These are phyloP conservation scores for Microcebus lehilahytsara DNA, from an alignment of 2,113 vertebrate genomes.

Conservation along the genomic window DNA sequence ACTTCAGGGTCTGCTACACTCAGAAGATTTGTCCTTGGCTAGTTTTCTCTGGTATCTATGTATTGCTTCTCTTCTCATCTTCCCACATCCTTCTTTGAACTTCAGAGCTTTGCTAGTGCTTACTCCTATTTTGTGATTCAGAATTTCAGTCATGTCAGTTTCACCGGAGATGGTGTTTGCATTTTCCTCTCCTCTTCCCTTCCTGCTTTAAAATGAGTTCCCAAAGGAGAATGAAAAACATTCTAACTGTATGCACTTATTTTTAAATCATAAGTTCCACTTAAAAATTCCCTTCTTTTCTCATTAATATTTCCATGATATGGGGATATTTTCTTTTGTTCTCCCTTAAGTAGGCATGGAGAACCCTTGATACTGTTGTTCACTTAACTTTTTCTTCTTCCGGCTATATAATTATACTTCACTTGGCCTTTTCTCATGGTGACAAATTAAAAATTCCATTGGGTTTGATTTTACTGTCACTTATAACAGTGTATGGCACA, in stretches of 20 bases:
- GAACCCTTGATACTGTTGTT: neutral
- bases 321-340: conserved; percentile 4
- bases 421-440: neutral
- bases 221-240: neutral
- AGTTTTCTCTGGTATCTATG: neutral
- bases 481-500: neutral
- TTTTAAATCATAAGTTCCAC: neutral
- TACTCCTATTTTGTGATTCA: neutral
- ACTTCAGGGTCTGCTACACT: neutral
- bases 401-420: neutral
- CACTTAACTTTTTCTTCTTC: neutral
- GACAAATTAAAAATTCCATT: conserved; percentile 45
- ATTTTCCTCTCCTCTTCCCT: neutral
- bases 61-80: neutral
- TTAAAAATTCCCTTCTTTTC: neutral
- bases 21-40: neutral
- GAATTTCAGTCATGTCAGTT: neutral
- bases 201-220: neutral
- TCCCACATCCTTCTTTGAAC: neutral
- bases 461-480: conserved; percentile 8
- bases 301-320: neutral
- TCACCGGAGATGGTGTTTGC: neutral
- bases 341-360: neutral
- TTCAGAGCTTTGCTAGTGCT: neutral
- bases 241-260: neutral